Evolutionary conservation across 1,140 invertebrate species (phyloP).

Genomic region (Nephila pilipes): DNA sequence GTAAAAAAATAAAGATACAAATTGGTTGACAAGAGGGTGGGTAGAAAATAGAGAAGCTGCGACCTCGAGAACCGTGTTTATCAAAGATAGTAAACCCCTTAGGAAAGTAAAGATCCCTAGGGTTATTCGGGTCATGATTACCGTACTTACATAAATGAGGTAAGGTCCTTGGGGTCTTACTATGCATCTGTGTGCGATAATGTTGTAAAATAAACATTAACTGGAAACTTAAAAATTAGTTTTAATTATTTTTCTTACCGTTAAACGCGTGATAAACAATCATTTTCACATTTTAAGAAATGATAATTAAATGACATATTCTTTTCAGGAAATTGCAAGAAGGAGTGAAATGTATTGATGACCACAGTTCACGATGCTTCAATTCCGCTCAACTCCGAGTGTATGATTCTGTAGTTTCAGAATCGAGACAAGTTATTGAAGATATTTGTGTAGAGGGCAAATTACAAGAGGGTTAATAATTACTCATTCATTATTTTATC

Average conservation of each 20-base stretch:
- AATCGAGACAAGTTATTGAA: conserved; percentile 77
- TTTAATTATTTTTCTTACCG: background rate
- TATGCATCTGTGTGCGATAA: too few species aligned
- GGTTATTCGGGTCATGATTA: too few species aligned
- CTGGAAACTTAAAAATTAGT: too few species aligned
- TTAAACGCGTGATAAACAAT: background rate
- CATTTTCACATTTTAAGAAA: background rate
- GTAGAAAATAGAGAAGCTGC: too few species aligned
- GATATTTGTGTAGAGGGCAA: conserved; percentile 75
- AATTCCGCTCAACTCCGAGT: conserved; percentile 67
- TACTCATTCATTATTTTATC: background rate
- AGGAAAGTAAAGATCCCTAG: too few species aligned
- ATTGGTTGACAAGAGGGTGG: too few species aligned
- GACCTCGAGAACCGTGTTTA: too few species aligned
- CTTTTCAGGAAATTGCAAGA: conserved; percentile 76
- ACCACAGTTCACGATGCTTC: conserved; percentile 75
- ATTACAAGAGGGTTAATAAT: conserved; percentile 74
- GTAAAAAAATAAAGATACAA: too few species aligned
- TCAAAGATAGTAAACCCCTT: too few species aligned
- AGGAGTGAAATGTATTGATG: conserved; percentile 77
- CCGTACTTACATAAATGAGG: too few species aligned
- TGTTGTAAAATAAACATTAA: too few species aligned
- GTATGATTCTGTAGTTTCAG: conserved; percentile 77
- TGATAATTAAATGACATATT: background rate
- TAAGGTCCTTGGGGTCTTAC: too few species aligned